Base-by-base conservation (phyloP, 1,140 invertebrate genomes). In the Zaprionus kolodkinae region DNA sequence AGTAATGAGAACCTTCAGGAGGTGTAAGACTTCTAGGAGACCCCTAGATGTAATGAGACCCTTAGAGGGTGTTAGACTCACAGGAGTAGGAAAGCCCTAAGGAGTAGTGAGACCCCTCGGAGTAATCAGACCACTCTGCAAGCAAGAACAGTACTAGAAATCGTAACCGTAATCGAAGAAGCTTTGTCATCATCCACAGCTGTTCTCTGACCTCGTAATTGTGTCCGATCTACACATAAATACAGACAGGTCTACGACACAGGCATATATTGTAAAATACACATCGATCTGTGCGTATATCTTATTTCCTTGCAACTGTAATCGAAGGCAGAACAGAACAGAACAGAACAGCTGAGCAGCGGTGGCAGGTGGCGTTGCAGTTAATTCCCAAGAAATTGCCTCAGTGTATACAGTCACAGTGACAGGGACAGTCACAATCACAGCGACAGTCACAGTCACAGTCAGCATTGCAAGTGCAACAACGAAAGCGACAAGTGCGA, bases 401-500 rank as follows among this genome's bases (percentile, higher is more conserved):
- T 65, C 43, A 33, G 17, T 50, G 11, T 50, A 10, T 50, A 7
- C 17, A 21, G 11, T 10, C 3, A 10, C 7, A 43, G n/a, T n/a
- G n/a, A 15, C 7, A 15, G 40, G 6, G n/a, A 15, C 40, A 45
- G 40, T 45, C 40, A 15, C 7, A 6, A 0, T n/a, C 40, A 15
- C 40, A 15, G 40, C 2, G 13, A 43, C 40, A 45, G 45, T 25
- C 45, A 25, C 17, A n/a, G 33, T 35, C 5, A n/a, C 27, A 13
- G 52, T 30, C 30, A 13, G 12, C 13, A 33, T 21, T 71, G 62
- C 15, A 40, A 70, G 54, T 36, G 69, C 54, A 65, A 40, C 48
- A 72, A 72, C 35, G 56, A 66, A 57, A 52, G 27, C 64, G 60
- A 72, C 45, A 56, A 67, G 71, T 56, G 64, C 25, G 27, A 21